Percentiles rank a stretch among this genome's conserved stretches.
Conservation (phyloP, 2,888 invertebrate genomes). For the Himalopsyche japonica region DNA sequence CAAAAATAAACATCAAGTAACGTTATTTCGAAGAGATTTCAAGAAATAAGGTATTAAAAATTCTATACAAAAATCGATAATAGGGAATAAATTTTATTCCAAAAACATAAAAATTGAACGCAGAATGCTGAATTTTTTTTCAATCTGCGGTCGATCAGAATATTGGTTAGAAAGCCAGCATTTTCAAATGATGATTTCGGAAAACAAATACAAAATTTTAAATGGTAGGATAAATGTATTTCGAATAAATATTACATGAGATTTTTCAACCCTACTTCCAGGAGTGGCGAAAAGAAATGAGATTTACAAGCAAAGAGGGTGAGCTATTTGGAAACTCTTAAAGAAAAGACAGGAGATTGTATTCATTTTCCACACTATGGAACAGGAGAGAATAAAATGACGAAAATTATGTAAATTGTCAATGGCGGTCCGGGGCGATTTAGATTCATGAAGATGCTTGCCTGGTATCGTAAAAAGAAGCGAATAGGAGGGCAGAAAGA, state of each 20-base stretch:
- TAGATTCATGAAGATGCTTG: conserved; percentile 19
- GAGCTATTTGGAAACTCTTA: background rate
- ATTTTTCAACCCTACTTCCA: background rate
- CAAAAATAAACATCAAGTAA: too few species aligned
- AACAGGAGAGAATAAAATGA: background rate
- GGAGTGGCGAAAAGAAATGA: background rate
- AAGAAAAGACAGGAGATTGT: background rate
- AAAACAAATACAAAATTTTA: too few species aligned
- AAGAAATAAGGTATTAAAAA: too few species aligned
- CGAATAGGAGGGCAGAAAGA: background rate
- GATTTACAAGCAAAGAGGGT: background rate
- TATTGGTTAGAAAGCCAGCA: too few species aligned
- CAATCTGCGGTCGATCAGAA: too few species aligned
- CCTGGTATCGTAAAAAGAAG: conserved; percentile 9
- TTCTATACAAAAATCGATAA: too few species aligned
- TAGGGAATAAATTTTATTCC: too few species aligned
- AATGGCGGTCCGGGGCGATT: conserved; percentile 12
- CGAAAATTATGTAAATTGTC: background rate
- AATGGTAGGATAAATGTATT: background rate
- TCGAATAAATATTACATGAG: background rate
- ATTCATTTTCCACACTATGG: background rate
- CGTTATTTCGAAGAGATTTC: too few species aligned
- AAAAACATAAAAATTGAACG: too few species aligned
- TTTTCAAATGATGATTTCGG: too few species aligned
- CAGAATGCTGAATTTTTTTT: too few species aligned